Conservation (phyloP, 2,888 invertebrate species). For the Tanytarsus gracilentus region DNA sequence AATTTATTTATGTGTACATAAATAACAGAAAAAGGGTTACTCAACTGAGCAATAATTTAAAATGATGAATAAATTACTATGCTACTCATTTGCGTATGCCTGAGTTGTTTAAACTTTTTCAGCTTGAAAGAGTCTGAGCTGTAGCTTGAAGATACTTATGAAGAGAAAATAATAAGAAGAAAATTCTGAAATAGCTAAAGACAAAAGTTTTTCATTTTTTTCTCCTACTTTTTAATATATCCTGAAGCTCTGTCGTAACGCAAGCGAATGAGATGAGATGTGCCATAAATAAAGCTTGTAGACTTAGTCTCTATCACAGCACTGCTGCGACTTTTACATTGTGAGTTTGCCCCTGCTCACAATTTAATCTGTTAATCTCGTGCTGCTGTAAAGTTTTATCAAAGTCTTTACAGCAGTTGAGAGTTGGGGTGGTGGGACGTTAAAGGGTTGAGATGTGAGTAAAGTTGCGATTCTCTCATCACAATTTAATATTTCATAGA, state of each 20-base stretch:
- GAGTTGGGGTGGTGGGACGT: background rate
- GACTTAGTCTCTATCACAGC: background rate
- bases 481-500: constrained; percentile 25
- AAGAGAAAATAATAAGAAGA: too few relatives aligned
- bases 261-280: background rate
- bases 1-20: too few relatives aligned
- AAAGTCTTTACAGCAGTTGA: background rate
- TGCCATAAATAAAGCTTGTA: constrained; percentile 10
- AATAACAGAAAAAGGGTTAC: constrained; percentile 23
- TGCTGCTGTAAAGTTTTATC: constrained; percentile 15
- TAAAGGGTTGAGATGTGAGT: background rate
- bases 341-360: background rate
- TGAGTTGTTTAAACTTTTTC: too few relatives aligned
- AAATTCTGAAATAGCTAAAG: too few relatives aligned
- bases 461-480: constrained; percentile 8
- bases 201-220: too few relatives aligned
- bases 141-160: too few relatives aligned
- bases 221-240: too few relatives aligned
- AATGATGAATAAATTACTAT: constrained; percentile 29
- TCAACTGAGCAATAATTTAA: constrained; percentile 28
- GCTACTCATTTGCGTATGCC: too few relatives aligned
- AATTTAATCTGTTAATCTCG: constrained; percentile 27
- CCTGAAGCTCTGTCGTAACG: too few relatives aligned
- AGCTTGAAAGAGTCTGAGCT: too few relatives aligned
- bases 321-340: background rate